Conservation (phyloP, 2,797 vertebrate genomes). For the Enteromius viviparus region DNA sequence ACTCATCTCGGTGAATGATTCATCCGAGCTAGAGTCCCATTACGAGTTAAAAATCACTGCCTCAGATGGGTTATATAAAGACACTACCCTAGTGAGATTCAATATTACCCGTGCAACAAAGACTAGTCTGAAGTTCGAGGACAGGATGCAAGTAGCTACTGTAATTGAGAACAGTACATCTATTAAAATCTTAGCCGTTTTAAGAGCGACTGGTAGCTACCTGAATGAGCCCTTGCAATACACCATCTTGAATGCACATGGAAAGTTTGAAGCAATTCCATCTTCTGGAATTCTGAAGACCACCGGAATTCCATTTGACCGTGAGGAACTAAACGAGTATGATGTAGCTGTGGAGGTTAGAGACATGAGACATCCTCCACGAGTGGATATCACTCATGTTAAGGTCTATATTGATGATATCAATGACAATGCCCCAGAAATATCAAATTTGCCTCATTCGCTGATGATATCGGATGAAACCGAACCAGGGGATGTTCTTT, state of each 20-base stretch:
- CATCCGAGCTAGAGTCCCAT: conserved; percentile 71
- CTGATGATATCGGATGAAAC: conserved; percentile 86
- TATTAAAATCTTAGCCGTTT: conserved; percentile 77
- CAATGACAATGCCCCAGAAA: conserved; percentile 90
- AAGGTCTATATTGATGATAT: conserved; percentile 88
- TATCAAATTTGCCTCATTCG: conserved; percentile 89
- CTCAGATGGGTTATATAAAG: conserved; percentile 87
- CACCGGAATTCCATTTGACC: conserved; percentile 85
- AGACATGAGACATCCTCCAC: conserved; percentile 82
- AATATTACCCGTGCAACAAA: conserved; percentile 76
- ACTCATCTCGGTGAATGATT: conserved; percentile 80
- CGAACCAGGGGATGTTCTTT: conserved; percentile 92
- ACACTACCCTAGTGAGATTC: conserved; percentile 80
- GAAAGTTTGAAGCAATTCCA: conserved; percentile 80
- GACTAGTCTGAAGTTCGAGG: conserved; percentile 82
- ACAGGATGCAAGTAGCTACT: conserved; percentile 72
- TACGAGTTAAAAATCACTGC: conserved; percentile 83
- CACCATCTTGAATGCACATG: conserved; percentile 84
- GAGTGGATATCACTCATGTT: conserved; percentile 84
- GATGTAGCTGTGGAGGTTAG: conserved; percentile 86
- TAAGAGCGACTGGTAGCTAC: conserved; percentile 81
- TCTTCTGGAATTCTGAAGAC: conserved; percentile 91
- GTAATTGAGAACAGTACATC: conserved; percentile 83
- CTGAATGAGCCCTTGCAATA: conserved; percentile 90
- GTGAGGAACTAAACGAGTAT: conserved; percentile 83